These are phyloP conservation scores for Gnathonemus echidnorhynchus DNA, from an alignment of 2,113 vertebrate genomes.

Conservation along the genomic window DNA sequence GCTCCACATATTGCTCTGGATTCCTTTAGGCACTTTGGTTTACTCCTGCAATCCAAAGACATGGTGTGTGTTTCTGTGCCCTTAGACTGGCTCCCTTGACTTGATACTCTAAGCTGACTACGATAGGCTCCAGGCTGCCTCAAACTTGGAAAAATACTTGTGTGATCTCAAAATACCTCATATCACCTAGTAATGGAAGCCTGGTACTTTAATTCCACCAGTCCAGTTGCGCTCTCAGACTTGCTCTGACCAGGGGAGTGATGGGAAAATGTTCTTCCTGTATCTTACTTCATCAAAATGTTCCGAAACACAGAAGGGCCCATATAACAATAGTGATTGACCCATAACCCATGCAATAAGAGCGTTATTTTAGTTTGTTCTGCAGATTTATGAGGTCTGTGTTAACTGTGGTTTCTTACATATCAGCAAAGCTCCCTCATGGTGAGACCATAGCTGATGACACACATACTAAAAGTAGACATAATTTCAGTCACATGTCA, in stretches of 20 bases:
- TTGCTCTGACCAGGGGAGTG: background rate
- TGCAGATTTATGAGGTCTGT: background rate
- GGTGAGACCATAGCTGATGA: background rate
- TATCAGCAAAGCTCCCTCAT: background rate
- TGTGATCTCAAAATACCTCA: background rate
- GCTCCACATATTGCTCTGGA: background rate
- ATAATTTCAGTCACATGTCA: background rate
- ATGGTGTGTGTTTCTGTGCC: background rate
- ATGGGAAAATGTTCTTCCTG: background rate
- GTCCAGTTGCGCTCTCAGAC: background rate
- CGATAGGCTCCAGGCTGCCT: background rate
- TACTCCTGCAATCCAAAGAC: background rate
- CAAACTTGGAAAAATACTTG: background rate
- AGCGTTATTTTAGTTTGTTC: background rate
- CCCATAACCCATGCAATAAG: background rate
- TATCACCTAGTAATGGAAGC: background rate
- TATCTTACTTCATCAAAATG: background rate
- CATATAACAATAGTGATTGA: background rate
- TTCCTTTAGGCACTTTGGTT: background rate
- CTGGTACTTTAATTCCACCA: background rate
- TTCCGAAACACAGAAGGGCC: background rate
- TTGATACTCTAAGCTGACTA: background rate
- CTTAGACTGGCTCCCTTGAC: background rate
- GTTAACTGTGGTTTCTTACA: background rate
- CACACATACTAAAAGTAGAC: background rate